These are phyloP conservation scores for Conchocele bisecta DNA, from an alignment of 2,888 invertebrate genomes.

Conservation along the genomic window DNA sequence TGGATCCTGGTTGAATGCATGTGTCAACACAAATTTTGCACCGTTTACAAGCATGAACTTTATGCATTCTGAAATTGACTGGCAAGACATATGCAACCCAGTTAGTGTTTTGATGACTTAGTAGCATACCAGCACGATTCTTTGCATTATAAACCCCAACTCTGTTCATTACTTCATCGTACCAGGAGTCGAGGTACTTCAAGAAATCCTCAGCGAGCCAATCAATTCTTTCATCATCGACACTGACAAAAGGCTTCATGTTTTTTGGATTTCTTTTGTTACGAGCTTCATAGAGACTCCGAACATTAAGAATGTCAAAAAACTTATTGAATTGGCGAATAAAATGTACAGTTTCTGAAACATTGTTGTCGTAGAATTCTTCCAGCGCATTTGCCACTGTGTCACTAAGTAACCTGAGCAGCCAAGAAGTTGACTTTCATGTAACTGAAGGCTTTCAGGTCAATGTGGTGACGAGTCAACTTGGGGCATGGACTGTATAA, in stretches of 20 bases:
- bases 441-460: slow-evolving; percentile 14
- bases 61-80: slow-evolving; percentile 6
- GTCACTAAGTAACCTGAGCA: slow-evolving; percentile 19
- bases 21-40: slow-evolving; percentile 33
- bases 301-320: slow-evolving; percentile 51
- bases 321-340: slow-evolving; percentile 47
- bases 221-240: slow-evolving; percentile 15
- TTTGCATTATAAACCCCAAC: neutral
- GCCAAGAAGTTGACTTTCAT: slow-evolving; percentile 41
- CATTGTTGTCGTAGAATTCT: neutral
- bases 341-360: slow-evolving; percentile 32
- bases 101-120: slow-evolving; percentile 35
- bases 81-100: slow-evolving; percentile 20
- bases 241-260: slow-evolving; percentile 9
- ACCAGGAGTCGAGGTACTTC: slow-evolving; percentile 19
- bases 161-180: slow-evolving; percentile 5
- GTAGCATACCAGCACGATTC: neutral
- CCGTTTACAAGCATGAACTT: slow-evolving; percentile 8
- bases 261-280: slow-evolving; percentile 27
- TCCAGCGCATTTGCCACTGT: slow-evolving; percentile 42
- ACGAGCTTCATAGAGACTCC: slow-evolving; percentile 26
- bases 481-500: slow-evolving; percentile 36
- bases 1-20: slow-evolving; percentile 44
- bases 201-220: slow-evolving; percentile 26
- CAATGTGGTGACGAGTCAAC: slow-evolving; percentile 29